phyloP scores from a whole-genome alignment of 2,888 invertebrate species.

The Deroplatys truncata region DNA sequence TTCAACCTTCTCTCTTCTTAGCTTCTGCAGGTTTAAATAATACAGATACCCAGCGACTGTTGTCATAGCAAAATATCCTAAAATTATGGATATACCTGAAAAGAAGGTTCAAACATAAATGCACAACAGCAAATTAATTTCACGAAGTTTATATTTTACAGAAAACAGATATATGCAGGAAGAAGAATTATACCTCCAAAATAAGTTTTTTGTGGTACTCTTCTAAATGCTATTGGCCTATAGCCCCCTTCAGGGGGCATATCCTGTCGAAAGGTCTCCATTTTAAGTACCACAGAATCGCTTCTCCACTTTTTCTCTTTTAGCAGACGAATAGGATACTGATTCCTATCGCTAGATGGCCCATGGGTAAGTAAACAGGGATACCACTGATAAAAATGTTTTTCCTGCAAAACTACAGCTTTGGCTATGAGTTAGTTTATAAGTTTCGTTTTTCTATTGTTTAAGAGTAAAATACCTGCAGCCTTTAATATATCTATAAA shows the following conservation, averaged over 20 bases:
- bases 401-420: neutral
- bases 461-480: too few relatives aligned
- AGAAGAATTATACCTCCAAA: slow-evolving; percentile 57
- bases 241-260: slow-evolving; percentile 93
- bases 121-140: neutral
- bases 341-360: neutral
- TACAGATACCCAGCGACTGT: slow-evolving; percentile 56
- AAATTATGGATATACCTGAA: slow-evolving; percentile 60
- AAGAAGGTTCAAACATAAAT: slow-evolving; percentile 24
- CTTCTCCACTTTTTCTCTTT: too few relatives aligned
- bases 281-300: neutral
- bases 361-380: neutral
- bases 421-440: too few relatives aligned
- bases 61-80: slow-evolving; percentile 51
- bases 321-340: neutral
- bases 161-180: neutral
- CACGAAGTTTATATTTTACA: neutral
- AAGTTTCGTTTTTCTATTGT: too few relatives aligned
- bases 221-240: slow-evolving; percentile 64
- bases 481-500: too few relatives aligned
- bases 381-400: neutral
- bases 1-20: slow-evolving; percentile 61
- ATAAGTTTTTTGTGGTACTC: slow-evolving; percentile 67
- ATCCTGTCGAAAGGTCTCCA: slow-evolving; percentile 59
- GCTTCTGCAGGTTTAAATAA: slow-evolving; percentile 50